Conservation (phyloP, 2,888 invertebrate genomes). For the Sarcophaga carnaria region DNA sequence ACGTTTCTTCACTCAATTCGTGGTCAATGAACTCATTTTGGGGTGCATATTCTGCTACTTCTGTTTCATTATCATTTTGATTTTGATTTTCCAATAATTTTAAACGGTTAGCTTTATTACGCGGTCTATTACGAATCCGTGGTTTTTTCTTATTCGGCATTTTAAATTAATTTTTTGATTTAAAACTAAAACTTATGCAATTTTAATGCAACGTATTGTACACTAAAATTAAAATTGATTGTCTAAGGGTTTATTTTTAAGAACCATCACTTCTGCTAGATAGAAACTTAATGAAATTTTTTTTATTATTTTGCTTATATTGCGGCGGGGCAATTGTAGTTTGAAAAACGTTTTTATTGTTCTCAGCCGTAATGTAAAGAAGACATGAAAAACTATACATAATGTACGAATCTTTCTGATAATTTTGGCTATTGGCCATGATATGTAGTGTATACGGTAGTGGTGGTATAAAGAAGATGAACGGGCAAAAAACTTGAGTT, state of each 20-base stretch:
- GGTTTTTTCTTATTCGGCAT: slow-evolving; percentile 74
- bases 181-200: slow-evolving; percentile 67
- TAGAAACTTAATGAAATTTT: slow-evolving; percentile 35
- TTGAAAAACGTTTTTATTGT: slow-evolving; percentile 43
- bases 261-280: slow-evolving; percentile 50
- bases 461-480: slow-evolving; percentile 4
- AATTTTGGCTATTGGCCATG: slow-evolving; percentile 68
- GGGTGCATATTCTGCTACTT: neutral
- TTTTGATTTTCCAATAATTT: slow-evolving; percentile 48
- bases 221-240: slow-evolving; percentile 4
- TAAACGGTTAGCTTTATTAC: slow-evolving; percentile 75
- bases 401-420: slow-evolving; percentile 37
- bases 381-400: neutral
- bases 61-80: neutral
- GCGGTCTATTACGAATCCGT: slow-evolving; percentile 76
- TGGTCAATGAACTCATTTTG: slow-evolving; percentile 22
- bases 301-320: neutral
- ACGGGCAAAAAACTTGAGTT: slow-evolving; percentile 8
- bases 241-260: slow-evolving; percentile 15
- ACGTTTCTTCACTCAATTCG: neutral
- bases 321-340: slow-evolving; percentile 10
- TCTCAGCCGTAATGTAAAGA: slow-evolving; percentile 26
- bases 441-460: slow-evolving; percentile 9
- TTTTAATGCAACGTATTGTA: slow-evolving; percentile 25
- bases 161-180: slow-evolving; percentile 62